Evolutionary conservation across 2,113 vertebrate genomes (phyloP), one percentile per base, ranked within the genome.

Genomic region (Otus sunia): DNA sequence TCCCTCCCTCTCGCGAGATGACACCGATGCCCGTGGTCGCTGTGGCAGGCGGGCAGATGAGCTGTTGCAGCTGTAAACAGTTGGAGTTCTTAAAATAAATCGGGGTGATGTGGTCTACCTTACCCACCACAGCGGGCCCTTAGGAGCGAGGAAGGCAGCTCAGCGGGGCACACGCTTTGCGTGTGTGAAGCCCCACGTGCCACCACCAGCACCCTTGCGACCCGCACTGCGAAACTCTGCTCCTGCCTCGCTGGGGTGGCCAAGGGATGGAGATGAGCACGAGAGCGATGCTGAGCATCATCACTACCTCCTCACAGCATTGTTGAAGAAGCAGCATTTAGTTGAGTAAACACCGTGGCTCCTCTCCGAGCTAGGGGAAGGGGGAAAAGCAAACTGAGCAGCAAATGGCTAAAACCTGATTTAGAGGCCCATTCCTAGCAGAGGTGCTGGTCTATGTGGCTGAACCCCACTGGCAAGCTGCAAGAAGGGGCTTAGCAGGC

Each of bases 1-100:
- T 96, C 60, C 73, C 22, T 58, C 29, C n/a, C 19, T 5, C 5
- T 66, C 4, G 1, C 0, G 25, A 43, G 87, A 30, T 13, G 79
- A 27, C 47, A 5, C 26, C 0, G 3, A 34, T 23, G 59, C 62
- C 0, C 1, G 1, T 12, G 78, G 45, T 43, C 1, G 6, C 79
- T 10, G 62, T 23, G 72, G 62, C 66, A 16, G 37, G 83, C 22
- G 6, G 68, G 25, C 5, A 3, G 69, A 39, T 7, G 74, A 68
- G 72, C 17, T n/a, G n/a, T 2, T 55, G 69, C 25, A 36, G 63
- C 37, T 71, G 26, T 55, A 18, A 39, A 20, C 12, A 12, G 16
- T 36, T 77, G 64, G 43, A 8, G 43, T 27, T 49, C 9, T n/a
- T 49, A 8, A 93, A 92, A 53, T 41, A 56, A 74, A 30, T 9